Conservation (phyloP, 2,888 invertebrate species). For the Tetrapedia diversipes region DNA sequence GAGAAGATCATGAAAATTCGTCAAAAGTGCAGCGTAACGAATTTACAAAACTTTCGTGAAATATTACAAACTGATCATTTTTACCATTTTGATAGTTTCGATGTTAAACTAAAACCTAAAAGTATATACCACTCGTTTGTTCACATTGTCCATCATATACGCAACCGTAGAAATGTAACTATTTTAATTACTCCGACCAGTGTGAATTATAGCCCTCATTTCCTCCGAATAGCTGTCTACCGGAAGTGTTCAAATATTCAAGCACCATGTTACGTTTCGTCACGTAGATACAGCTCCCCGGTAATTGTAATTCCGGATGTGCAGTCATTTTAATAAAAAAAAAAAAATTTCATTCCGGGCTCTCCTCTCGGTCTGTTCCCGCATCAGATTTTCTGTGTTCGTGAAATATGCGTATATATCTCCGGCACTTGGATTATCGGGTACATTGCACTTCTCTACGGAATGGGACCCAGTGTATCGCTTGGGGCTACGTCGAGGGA, state of each 20-base stretch:
- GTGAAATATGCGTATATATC: constrained; percentile 43
- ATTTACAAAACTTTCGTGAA: too few species aligned
- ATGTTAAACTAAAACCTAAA: too few species aligned
- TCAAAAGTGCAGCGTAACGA: too few species aligned
- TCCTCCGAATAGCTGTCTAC: background rate
- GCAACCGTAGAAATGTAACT: too few species aligned
- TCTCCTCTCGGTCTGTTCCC: background rate
- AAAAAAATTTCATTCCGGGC: constrained; percentile 11
- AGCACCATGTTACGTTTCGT: background rate
- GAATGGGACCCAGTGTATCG: constrained; percentile 63
- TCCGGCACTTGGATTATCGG: constrained; percentile 53
- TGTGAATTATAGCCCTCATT: background rate
- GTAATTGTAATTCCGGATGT: constrained; percentile 17
- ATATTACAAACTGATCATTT: too few species aligned
- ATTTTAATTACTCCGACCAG: background rate
- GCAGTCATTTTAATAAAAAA: constrained; percentile 15
- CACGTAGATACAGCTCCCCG: background rate
- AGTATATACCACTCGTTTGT: too few species aligned
- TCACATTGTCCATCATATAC: background rate
- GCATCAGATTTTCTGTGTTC: constrained; percentile 23
- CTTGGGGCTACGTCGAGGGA: constrained; percentile 61
- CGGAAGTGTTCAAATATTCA: constrained; percentile 10
- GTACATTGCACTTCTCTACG: constrained; percentile 70
- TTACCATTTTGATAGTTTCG: too few species aligned
- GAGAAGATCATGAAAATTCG: too few species aligned